Base-by-base conservation (phyloP, 2,888 invertebrate species). In the Dolichopus griseipennis region DNA sequence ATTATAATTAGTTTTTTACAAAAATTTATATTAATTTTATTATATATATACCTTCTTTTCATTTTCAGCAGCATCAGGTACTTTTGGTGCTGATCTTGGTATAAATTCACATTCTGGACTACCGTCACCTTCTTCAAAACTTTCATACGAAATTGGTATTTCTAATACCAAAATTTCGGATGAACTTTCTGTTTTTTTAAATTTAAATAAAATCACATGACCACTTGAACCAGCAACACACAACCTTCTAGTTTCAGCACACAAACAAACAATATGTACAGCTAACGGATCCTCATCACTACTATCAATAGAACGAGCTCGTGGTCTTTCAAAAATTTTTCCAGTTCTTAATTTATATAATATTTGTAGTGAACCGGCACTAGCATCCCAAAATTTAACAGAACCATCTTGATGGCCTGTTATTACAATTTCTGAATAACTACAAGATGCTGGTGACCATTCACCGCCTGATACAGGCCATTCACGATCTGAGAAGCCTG, bases 391-490 rank as follows among this genome's bases (percentile, higher is more conserved):
- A 83, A 99, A 99, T 82, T 97, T 97, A 69, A 99, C 86, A 78
- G 96, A 96, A 67, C 99, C 99, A 83, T 99, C 99, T 72, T 97
- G 93, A 83, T 98, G 97, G 66, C 97, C 98, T n/a, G 98, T 99
- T 75, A 99, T 88, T 75, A 99, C 92, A 77, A 99, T 92, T 85
- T 99, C 99, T 78, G 95, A 94, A 83, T 98, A 98, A 81, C 96
- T 95, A 83, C 95, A 95, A 69, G 95, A 94, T 75, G 94, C 91
- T 68, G 95, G 91, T 73, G 95, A 92, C 94, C 96, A 97, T 80
- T 93, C 93, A 67, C 99, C 99, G 62, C 99, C 99, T 75, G 90
- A 90, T 74, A 99, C 87, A 69, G 98, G 99, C 98, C 98, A 99
- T 79, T 94, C 90, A 84, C 88, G 90, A 81, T 93, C 93, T 75